phyloP scores from a whole-genome alignment of 2,888 invertebrate genomes.

The Lypha dubia region DNA sequence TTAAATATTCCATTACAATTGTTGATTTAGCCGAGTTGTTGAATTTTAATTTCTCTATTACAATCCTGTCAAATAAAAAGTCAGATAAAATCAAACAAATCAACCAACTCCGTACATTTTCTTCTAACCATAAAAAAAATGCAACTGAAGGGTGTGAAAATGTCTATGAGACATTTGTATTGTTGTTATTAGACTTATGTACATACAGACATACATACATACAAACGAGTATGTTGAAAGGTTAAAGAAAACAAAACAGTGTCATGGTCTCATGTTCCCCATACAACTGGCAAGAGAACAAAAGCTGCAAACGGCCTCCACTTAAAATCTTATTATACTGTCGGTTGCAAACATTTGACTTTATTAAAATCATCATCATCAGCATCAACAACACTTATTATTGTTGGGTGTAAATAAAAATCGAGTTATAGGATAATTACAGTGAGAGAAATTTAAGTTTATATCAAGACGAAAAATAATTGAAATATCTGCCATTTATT shows the following conservation, averaged over 20 bases:
- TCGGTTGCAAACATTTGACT: conserved; percentile 76
- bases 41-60: conserved; percentile 60
- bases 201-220: too few species aligned
- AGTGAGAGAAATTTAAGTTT: conserved; percentile 15
- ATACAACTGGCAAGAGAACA: conserved; percentile 41
- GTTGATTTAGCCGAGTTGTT: conserved; percentile 28
- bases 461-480: too few species aligned
- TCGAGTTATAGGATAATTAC: conserved; percentile 28
- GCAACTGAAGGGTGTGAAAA: conserved; percentile 58
- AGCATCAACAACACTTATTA: conserved; percentile 50
- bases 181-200: conserved; percentile 5
- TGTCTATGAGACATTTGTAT: conserved; percentile 23
- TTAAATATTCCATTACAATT: conserved; percentile 28
- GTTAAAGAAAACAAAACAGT: conserved; percentile 8
- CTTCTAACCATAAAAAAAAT: conserved; percentile 50
- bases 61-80: conserved; percentile 41
- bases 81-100: conserved; percentile 42
- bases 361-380: conserved; percentile 59
- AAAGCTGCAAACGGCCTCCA: conserved; percentile 74
- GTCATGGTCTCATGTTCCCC: conserved; percentile 30
- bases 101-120: conserved; percentile 29
- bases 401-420: conserved; percentile 13
- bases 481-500: too few species aligned
- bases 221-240: background rate
- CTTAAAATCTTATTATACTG: conserved; percentile 82